Evolutionary conservation across 2,797 vertebrate genomes (phyloP).

Genomic region (Glossophaga mutica): DNA sequence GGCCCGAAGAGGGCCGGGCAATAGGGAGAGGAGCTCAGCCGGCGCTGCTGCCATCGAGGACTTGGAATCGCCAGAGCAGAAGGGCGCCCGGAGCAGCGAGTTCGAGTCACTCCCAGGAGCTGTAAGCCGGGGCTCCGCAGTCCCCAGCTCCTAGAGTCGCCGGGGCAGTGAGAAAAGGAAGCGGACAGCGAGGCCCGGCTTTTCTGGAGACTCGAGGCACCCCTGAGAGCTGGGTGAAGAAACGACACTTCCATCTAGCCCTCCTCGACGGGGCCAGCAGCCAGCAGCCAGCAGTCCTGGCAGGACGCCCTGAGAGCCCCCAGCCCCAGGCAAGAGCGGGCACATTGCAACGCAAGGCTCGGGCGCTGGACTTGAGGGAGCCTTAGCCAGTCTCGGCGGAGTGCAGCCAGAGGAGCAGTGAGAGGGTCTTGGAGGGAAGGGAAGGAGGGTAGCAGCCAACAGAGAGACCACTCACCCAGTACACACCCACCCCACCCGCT

Average conservation of each 20-base stretch:
- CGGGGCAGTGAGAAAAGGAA: background rate
- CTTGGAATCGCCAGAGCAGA: conserved; percentile 38
- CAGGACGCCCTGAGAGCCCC: conserved; percentile 25
- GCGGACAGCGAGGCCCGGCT: background rate
- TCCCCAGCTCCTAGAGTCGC: conserved; percentile 30
- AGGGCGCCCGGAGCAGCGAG: conserved; percentile 19
- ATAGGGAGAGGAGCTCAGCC: background rate
- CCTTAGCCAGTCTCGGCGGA: background rate
- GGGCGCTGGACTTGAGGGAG: background rate
- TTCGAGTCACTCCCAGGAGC: conserved; percentile 26
- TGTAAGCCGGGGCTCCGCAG: conserved; percentile 56
- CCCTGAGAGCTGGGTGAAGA: background rate
- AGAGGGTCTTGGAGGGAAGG: conserved; percentile 29
- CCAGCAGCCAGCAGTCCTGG: background rate
- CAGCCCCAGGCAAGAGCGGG: background rate
- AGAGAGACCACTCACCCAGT: conserved; percentile 52
- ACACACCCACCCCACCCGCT: conserved; percentile 72
- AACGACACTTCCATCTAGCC: background rate
- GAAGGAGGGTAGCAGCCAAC: background rate
- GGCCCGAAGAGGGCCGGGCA: conserved; percentile 60
- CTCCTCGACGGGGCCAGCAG: background rate
- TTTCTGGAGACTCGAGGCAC: background rate
- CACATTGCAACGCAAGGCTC: background rate
- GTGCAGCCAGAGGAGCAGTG: background rate
- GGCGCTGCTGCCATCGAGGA: background rate